Percentiles rank a stretch among this genome's conserved stretches.
These are phyloP conservation scores for Gouania willdenowi DNA, from an alignment of 2,797 vertebrate species.

Conservation along the genomic window DNA sequence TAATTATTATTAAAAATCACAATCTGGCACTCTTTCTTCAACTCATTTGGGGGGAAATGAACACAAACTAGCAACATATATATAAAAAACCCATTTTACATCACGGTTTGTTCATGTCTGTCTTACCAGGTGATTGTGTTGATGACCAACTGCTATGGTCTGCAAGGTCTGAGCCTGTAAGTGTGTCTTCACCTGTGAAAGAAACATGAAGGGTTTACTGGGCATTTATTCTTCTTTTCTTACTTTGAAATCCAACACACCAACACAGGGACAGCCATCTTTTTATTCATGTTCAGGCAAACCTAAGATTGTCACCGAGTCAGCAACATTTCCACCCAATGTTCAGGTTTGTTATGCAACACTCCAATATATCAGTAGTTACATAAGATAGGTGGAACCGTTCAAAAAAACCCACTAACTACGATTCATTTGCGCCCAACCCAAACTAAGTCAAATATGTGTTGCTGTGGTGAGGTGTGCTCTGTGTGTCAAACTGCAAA, in stretches of 20 bases:
- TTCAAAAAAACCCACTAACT: background rate
- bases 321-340: background rate
- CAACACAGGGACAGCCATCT: too few species aligned
- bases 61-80: too few species aligned
- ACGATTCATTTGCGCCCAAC: background rate
- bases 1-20: too few species aligned
- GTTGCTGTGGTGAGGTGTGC: too few species aligned
- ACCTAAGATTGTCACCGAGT: background rate
- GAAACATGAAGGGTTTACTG: too few species aligned
- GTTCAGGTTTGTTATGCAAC: background rate
- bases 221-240: too few species aligned
- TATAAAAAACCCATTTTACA: too few species aligned
- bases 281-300: background rate
- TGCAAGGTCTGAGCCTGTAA: slow-evolving; percentile 86
- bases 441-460: too few species aligned
- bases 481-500: too few species aligned
- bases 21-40: too few species aligned
- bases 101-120: background rate
- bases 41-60: too few species aligned
- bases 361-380: background rate
- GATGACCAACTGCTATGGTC: slow-evolving; percentile 86
- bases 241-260: background rate
- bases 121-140: slow-evolving; percentile 91
- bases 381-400: background rate
- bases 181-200: slow-evolving; percentile 87